Percentiles rank a stretch among this genome's conserved stretches.
These are phyloP conservation scores for Diaprepes abbreviatus DNA, from an alignment of 2,888 invertebrate species.

Conservation along the genomic window DNA sequence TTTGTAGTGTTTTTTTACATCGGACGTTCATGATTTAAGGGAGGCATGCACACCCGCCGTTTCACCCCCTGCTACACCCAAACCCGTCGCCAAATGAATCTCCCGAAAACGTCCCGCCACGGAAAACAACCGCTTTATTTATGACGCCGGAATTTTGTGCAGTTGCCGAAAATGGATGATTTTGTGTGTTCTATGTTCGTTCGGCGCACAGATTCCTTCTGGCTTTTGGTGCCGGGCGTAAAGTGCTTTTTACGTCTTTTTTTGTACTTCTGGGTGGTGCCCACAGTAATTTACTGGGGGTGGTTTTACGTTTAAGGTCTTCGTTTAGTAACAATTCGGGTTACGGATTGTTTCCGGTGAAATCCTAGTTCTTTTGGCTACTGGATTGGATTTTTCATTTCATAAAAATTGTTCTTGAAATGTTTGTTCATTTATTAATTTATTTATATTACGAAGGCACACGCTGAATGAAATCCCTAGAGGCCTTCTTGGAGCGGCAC, in stretches of 20 bases:
- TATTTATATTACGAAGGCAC: no score
- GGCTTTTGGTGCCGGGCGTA: conserved; percentile 39
- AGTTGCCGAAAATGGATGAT: conserved; percentile 46
- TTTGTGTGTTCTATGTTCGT: conserved; percentile 36
- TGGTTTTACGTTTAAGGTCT: conserved; percentile 40
- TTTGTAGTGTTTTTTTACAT: neutral
- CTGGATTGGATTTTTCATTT: no score
- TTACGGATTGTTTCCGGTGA: conserved; percentile 30
- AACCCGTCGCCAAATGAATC: conserved; percentile 51
- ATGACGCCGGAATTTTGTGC: conserved; percentile 49
- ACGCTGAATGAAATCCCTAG: no score
- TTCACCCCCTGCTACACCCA: conserved; percentile 6
- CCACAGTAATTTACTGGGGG: conserved; percentile 36
- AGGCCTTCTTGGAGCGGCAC: no score
- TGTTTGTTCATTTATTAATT: no score
- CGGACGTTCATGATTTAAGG: conserved; percentile 15
- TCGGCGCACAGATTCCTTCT: conserved; percentile 45
- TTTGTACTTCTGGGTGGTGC: conserved; percentile 20
- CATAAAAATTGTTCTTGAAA: no score
- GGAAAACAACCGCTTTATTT: conserved; percentile 50
- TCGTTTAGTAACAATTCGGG: conserved; percentile 17
- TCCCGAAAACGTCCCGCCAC: conserved; percentile 49
- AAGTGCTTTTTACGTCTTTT: conserved; percentile 45
- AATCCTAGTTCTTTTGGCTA: neutral
- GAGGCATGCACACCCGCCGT: conserved; percentile 1